Base-by-base conservation (phyloP, 2,113 vertebrate species). In the Vimba vimba region DNA sequence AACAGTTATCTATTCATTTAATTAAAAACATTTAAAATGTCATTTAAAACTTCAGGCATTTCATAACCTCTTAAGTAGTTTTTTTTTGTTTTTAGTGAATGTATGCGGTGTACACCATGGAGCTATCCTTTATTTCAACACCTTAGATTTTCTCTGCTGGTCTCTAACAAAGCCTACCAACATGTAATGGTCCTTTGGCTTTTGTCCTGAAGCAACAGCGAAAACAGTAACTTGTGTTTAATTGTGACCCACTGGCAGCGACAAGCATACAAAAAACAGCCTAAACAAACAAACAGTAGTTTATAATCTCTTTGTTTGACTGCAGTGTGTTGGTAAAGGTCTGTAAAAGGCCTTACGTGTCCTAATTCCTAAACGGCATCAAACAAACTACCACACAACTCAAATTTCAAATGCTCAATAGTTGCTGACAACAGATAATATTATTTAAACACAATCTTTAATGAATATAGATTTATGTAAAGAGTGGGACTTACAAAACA, bases 141-240 rank as follows among this genome's bases (percentile, higher is more conserved):
- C 45, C 45, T 50, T n/a, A 47, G 43, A 75, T 27, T 50, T 47
- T 47, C 45, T 77, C 74, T 74, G 23, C 69, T 74, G 39, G 23
- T 39, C 71, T 74, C 39, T 47, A 74, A 47, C 71, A 47, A 74
- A 74, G 4, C 23, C 39, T 15, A 74, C 23, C 23, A 25, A 59
- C 50, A 59, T 60, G 21, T 27, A 45, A 27, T 47, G 39, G 15
- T 76, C 33, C 6, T 71, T 86, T 79, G 45, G 52, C 79, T 64
- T 68, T 83, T 74, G 47, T 87, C 82, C 73, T 86, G 60, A 85
- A 87, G 84, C 68, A 81, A 82, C 86, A 87, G 87, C 89, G 78
- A 87, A 89, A 91, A 91, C 89, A 86, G 43, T 57, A 83, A 80
- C 87, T 62, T 87, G 82, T 87, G 84, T 81, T 79, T 86, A 82